phyloP scores from a whole-genome alignment of 2,113 vertebrate species.

The Mirounga angustirostris region DNA sequence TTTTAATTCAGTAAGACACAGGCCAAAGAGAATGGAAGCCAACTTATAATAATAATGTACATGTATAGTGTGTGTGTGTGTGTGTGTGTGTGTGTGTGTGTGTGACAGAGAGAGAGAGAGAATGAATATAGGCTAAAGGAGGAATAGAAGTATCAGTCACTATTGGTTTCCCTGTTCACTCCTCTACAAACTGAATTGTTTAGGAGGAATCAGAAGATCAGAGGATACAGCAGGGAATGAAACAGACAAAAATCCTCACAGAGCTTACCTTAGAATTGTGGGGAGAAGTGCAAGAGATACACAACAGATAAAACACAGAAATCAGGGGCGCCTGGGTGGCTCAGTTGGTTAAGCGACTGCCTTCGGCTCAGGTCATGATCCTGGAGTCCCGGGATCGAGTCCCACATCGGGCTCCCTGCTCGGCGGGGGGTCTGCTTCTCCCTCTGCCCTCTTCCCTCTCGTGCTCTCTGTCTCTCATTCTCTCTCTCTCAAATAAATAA shows the following conservation, averaged over 20 bases:
- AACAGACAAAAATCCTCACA: neutral
- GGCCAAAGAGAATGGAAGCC: neutral
- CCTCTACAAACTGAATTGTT: neutral
- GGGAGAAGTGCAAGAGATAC: neutral
- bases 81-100: neutral
- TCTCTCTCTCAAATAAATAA: no score
- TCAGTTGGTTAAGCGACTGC: no score
- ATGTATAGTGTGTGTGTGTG: no score
- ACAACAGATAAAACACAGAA: slow-evolving; percentile 33
- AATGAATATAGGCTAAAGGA: neutral
- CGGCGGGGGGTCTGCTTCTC: no score
- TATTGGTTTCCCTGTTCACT: neutral
- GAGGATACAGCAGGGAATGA: neutral
- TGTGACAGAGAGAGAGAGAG: neutral
- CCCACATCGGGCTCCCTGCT: no score
- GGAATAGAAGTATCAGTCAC: neutral
- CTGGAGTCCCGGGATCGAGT: no score
- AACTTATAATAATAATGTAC: neutral
- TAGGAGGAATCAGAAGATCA: neutral
- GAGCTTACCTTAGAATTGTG: neutral
- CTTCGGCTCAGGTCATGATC: no score
- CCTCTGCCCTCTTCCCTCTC: no score
- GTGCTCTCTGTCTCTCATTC: no score
- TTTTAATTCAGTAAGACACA: slow-evolving; percentile 34
- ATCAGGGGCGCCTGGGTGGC: neutral